Conservation (phyloP, 1,140 invertebrate species). For the Pachypsylla venusta region DNA sequence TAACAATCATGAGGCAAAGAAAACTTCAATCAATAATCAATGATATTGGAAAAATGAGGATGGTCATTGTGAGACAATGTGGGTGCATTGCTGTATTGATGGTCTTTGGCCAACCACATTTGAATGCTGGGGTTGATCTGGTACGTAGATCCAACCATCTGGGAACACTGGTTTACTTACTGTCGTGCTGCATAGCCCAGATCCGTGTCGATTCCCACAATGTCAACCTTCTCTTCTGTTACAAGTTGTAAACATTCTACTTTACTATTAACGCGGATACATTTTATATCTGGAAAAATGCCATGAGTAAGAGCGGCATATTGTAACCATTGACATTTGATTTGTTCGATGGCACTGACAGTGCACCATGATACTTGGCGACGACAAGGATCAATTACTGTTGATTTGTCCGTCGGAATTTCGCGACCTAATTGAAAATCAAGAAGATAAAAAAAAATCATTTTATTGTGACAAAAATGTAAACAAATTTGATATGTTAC, state of each 20-base stretch:
- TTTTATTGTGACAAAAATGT: too few relatives aligned
- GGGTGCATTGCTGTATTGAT: too few relatives aligned
- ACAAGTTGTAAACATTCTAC: not conserved
- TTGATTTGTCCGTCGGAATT: conserved; percentile 11
- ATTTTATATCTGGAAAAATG: conserved; percentile 27
- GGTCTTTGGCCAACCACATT: too few relatives aligned
- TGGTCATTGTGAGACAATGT: too few relatives aligned
- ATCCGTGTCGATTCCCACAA: not conserved
- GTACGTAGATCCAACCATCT: too few relatives aligned
- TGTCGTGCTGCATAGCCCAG: not conserved
- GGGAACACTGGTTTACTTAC: too few relatives aligned
- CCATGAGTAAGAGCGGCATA: conserved; percentile 37
- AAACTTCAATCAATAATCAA: too few relatives aligned
- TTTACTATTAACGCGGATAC: not conserved
- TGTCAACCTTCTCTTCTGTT: conserved; percentile 2
- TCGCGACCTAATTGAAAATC: not conserved
- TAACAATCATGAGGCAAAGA: too few relatives aligned
- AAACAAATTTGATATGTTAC: too few relatives aligned
- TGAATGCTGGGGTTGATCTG: too few relatives aligned
- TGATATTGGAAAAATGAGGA: too few relatives aligned
- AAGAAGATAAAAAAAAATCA: conserved; percentile 9
- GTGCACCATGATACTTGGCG: conserved; percentile 42
- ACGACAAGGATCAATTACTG: conserved; percentile 29
- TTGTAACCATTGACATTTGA: conserved; percentile 43
- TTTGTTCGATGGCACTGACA: conserved; percentile 33